These are phyloP conservation scores for Drosophila hamatofila DNA, from an alignment of 2,888 invertebrate genomes.

Conservation along the genomic window DNA sequence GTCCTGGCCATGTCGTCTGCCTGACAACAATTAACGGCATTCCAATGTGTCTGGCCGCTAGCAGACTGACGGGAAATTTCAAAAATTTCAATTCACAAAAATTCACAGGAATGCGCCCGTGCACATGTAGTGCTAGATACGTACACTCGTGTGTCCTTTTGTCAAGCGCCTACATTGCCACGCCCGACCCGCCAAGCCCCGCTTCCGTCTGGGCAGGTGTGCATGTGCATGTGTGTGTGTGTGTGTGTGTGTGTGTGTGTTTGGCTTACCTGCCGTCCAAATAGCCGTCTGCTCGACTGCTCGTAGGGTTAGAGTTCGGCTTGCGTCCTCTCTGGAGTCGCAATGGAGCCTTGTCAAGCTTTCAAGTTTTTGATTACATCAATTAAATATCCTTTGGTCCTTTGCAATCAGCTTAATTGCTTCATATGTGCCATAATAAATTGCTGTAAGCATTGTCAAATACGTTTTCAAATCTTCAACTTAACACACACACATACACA, in stretches of 20 bases:
- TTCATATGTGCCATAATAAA: conserved; percentile 12
- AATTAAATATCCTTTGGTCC: conserved; percentile 32
- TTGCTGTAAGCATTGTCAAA: conserved; percentile 2
- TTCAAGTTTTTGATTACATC: conserved; percentile 44
- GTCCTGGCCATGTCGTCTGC: conserved; percentile 38
- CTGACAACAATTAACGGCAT: conserved; percentile 75
- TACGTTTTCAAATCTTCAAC: background rate
- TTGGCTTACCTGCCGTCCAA: conserved; percentile 17
- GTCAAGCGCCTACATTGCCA: background rate
- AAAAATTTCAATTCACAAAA: conserved; percentile 80
- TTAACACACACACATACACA: background rate
- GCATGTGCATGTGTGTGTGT: background rate
- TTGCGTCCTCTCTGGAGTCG: background rate
- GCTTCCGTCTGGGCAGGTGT: conserved; percentile 17
- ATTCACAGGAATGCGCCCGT: conserved; percentile 71
- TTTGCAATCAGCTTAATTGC: conserved; percentile 34
- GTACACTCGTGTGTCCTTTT: conserved; percentile 31
- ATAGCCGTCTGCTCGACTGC: conserved; percentile 24
- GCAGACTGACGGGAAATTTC: conserved; percentile 80
- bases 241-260: conserved; percentile 3
- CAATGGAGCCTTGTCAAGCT: conserved; percentile 11
- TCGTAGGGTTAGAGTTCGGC: background rate
- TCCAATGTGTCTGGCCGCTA: conserved; percentile 71
- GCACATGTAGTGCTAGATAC: conserved; percentile 35
- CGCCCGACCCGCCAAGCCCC: background rate